These are phyloP conservation scores for Eledone cirrhosa DNA, from an alignment of 2,888 invertebrate species.

Conservation along the genomic window DNA sequence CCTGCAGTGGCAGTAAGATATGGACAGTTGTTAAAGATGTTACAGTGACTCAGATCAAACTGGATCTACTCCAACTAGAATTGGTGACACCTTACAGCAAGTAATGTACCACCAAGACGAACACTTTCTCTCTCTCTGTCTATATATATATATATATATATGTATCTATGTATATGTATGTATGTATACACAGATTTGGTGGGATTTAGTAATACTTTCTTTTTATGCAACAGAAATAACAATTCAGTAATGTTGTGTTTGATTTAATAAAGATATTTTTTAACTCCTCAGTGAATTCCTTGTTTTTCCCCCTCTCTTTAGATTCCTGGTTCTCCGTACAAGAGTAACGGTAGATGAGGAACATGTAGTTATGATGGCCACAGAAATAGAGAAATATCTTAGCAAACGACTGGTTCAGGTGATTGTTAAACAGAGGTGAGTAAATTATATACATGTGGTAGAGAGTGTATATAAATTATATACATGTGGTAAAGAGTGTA, in stretches of 20 bases:
- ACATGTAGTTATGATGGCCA: conserved; percentile 45
- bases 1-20: conserved; percentile 42
- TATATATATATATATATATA: no score
- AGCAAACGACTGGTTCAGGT: conserved; percentile 50
- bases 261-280: no score
- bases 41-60: conserved; percentile 48
- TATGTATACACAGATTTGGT: not conserved
- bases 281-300: no score
- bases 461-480: no score
- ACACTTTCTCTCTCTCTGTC: not conserved
- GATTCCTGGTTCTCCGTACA: conserved; percentile 59
- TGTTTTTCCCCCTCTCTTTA: conserved; percentile 33
- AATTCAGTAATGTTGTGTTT: not conserved
- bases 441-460: not conserved
- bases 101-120: conserved; percentile 37
- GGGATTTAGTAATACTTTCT: not conserved
- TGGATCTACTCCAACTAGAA: conserved; percentile 58
- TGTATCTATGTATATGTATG: no score
- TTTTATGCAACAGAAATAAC: not conserved
- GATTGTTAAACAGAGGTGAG: conserved; percentile 59
- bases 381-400: conserved; percentile 48
- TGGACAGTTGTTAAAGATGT: conserved; percentile 49
- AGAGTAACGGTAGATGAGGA: conserved; percentile 47
- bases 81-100: conserved; percentile 50
- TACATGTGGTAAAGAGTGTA: no score